Evolutionary conservation across 2,797 vertebrate species (phyloP).

Genomic region (Danio kyathit): DNA sequence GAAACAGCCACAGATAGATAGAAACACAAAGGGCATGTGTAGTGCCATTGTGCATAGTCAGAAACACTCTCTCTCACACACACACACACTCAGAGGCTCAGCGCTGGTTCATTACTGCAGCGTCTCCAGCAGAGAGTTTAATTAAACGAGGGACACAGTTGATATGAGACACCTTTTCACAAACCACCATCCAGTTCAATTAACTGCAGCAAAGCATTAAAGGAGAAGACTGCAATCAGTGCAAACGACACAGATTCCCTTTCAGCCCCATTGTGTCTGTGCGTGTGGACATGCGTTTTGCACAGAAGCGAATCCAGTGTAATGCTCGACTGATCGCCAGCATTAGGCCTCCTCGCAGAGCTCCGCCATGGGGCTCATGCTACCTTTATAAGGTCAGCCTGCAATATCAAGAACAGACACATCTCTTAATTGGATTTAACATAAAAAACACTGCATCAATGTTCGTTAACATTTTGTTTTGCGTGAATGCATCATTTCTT

Average conservation of each 20-base stretch:
- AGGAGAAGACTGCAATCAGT: constrained; percentile 41
- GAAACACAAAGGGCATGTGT: background rate
- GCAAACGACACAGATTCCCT: constrained; percentile 18
- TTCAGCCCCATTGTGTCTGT: constrained; percentile 4
- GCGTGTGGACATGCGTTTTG: constrained; percentile 17
- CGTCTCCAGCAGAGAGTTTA: constrained; percentile 83
- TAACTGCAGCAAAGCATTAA: constrained; percentile 77
- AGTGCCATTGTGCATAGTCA: background rate
- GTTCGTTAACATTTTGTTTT: background rate
- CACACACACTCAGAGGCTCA: constrained; percentile 29
- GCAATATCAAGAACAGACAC: constrained; percentile 49
- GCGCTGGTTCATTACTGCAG: constrained; percentile 61
- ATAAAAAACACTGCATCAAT: background rate
- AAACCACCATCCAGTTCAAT: constrained; percentile 81
- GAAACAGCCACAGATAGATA: too few relatives aligned
- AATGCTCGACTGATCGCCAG: constrained; percentile 29
- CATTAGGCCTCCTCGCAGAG: constrained; percentile 28
- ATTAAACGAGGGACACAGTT: constrained; percentile 80
- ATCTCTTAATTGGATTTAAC: constrained; percentile 23
- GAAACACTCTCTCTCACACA: constrained; percentile 8
- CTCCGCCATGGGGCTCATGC: constrained; percentile 31
- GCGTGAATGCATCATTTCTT: background rate
- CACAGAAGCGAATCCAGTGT: constrained; percentile 6
- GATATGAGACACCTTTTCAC: constrained; percentile 76
- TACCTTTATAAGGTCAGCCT: constrained; percentile 43